Percentiles rank a stretch among this genome's conserved stretches.
phyloP scores from a whole-genome alignment of 2,888 invertebrate species.

The Drosophila nr. medialis region DNA sequence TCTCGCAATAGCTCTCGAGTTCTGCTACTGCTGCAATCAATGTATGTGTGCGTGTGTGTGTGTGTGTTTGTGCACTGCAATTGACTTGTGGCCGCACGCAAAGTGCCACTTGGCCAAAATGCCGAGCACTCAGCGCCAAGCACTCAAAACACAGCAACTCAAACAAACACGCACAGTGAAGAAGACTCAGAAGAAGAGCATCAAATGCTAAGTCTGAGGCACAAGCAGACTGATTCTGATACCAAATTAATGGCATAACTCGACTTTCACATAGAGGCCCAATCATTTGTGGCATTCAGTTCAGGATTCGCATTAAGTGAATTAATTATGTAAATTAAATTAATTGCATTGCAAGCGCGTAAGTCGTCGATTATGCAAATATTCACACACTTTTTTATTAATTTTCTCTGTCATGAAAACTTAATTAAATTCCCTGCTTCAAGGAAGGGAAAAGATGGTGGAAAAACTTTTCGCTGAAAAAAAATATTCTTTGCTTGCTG shows the following conservation, averaged over 20 bases:
- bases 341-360: conserved; percentile 9
- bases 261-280: background rate
- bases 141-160: conserved; percentile 43
- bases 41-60: conserved; percentile 1
- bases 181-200: conserved; percentile 4
- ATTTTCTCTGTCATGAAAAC: conserved; percentile 1
- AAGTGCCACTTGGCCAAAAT: conserved; percentile 74
- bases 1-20: conserved; percentile 18
- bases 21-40: conserved; percentile 18
- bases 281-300: conserved; percentile 14
- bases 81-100: conserved; percentile 67
- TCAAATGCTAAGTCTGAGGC: background rate
- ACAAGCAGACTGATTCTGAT: background rate
- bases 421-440: background rate
- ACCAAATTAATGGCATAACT: conserved; percentile 18
- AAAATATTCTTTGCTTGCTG: background rate
- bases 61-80: conserved; percentile 49
- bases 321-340: conserved; percentile 33
- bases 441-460: background rate
- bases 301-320: conserved; percentile 14
- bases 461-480: background rate
- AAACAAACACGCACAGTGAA: conserved; percentile 20
- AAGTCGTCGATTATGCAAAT: conserved; percentile 20
- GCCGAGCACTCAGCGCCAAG: conserved; percentile 49
- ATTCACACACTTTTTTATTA: background rate